These are phyloP conservation scores for Tetrao urogallus DNA, from an alignment of 2,113 vertebrate genomes.

Conservation along the genomic window DNA sequence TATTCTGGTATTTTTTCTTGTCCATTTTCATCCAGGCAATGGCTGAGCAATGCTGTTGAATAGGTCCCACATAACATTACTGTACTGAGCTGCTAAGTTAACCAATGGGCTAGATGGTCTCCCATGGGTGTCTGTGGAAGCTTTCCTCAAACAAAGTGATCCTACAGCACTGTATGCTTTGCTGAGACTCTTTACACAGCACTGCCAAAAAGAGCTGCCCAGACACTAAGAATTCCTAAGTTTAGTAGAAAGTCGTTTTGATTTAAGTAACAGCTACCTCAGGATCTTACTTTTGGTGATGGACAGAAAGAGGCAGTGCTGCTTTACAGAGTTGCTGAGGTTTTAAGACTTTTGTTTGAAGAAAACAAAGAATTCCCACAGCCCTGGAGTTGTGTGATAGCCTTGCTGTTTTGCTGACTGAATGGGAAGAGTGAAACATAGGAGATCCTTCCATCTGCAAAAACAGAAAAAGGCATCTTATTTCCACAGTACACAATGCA, in stretches of 20 bases:
- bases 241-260: background rate
- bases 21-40: background rate
- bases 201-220: background rate
- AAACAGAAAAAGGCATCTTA: background rate
- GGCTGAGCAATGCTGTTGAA: accelerated
- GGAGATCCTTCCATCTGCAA: accelerated
- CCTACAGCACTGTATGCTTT: too few species aligned
- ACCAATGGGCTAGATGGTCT: background rate
- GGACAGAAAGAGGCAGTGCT: background rate
- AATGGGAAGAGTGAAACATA: background rate
- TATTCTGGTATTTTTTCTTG: background rate
- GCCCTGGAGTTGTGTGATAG: background rate
- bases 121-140: background rate
- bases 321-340: background rate
- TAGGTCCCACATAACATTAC: accelerated
- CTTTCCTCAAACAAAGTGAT: background rate
- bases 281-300: background rate
- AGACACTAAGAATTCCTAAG: background rate
- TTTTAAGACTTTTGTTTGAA: background rate
- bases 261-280: background rate
- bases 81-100: background rate
- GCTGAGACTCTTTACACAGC: background rate
- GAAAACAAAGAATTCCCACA: background rate
- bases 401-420: too few species aligned
- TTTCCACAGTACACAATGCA: background rate